Base-by-base conservation (phyloP, 2,888 invertebrate species). In the Monoplex corrugatus region DNA sequence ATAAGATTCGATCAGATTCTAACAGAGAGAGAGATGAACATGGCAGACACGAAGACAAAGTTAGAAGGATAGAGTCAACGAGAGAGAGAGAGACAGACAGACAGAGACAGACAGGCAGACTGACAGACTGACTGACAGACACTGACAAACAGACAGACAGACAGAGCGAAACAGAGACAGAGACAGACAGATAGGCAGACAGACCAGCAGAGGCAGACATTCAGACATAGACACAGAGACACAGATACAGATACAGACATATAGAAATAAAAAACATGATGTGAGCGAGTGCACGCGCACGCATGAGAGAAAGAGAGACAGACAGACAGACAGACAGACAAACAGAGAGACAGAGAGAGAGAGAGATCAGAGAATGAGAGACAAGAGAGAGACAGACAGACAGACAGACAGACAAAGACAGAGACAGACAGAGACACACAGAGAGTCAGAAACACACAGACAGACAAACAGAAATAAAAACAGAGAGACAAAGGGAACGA, bases 71-170 rank as follows among this genome's bases (percentile, higher is more conserved):
- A 50, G 72, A 32, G 72, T 16, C 6, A 72, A 28, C 8, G 72
- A 72, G 72, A 72, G 72, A 38, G 78, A 8, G 78, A 35, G 35
- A 78, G 10, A 78, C 28, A 23, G 80, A 80, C 19, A 80, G 19
- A 80, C 80, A 80, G 35, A 80, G 80, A 80, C 35, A 80, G 80
- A n/a, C n/a, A 28, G 23, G 63, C 63, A 63, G 63, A 63, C 63
- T 19, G 16, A 63, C 28, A 19, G 63, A 63, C 16, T 19, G 23
- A 63, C 28, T 19, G 16, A 19, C 16, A 19, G 63, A 28, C n/a
- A n/a, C n/a, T n/a, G n/a, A n/a, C n/a, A 63, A 28, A 63, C 16
- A 63, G 23, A 63, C n/a, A n/a, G n/a, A n/a, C n/a, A n/a, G n/a
- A n/a, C n/a, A n/a, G n/a, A n/a, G n/a, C n/a, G n/a, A n/a, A n/a